A percentile compares a stretch with the other conserved stretches of the same genome.
These are phyloP conservation scores for Clunio marinus DNA, from an alignment of 2,888 invertebrate species.

Conservation along the genomic window DNA sequence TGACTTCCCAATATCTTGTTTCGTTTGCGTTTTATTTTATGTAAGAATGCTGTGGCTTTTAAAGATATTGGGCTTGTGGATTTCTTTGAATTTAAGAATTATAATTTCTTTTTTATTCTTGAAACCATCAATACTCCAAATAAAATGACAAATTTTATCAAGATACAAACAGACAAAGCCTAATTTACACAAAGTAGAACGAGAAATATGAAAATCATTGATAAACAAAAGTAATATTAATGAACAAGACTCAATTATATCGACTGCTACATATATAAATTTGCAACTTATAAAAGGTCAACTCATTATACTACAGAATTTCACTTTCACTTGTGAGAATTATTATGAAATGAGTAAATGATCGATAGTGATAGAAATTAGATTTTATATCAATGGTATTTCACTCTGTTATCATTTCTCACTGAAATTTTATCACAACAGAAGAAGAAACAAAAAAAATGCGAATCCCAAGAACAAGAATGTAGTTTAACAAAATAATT, in stretches of 20 bases:
- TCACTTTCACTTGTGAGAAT: not conserved
- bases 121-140: not conserved
- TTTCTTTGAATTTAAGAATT: not conserved
- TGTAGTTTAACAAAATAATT: constrained; percentile 6
- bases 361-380: constrained; percentile 12
- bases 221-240: constrained; percentile 6
- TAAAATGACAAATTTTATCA: not conserved
- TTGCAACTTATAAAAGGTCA: not conserved
- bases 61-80: not conserved
- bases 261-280: constrained; percentile 14
- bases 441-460: not conserved
- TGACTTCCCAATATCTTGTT: no score
- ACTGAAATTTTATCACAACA: not conserved
- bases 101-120: not conserved
- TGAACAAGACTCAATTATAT: constrained; percentile 21
- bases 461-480: not conserved
- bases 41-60: not conserved
- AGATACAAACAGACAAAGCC: constrained; percentile 16
- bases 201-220: not conserved
- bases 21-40: constrained; percentile 10
- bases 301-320: not conserved
- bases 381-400: constrained; percentile 12
- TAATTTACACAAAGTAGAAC: constrained; percentile 5
- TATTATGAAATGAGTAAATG: no score
- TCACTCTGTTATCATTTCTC: not conserved